Evolutionary conservation across 1,140 invertebrate species (phyloP).

Genomic region (Plectrocnemia conspersa): DNA sequence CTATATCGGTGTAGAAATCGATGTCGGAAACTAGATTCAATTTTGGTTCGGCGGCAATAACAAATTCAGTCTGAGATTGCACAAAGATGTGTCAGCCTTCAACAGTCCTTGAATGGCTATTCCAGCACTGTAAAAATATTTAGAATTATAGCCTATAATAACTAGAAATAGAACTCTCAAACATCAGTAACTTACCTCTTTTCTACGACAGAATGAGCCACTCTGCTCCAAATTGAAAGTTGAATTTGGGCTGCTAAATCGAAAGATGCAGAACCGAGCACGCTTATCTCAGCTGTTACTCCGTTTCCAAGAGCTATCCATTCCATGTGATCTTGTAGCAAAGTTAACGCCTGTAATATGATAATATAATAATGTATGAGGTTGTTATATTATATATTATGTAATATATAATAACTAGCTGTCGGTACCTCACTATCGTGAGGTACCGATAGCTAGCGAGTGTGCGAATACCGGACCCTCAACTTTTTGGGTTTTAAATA

Average conservation of each 20-base stretch:
- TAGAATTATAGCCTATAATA: no score
- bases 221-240: conserved; percentile 83
- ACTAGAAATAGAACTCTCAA: no score
- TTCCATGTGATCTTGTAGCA: conserved; percentile 71
- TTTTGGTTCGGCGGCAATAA: conserved; percentile 64
- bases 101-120: conserved; percentile 63
- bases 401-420: no score
- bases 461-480: no score
- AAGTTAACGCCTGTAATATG: conserved; percentile 57
- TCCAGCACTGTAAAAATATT: conserved; percentile 58
- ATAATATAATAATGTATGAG: conserved; percentile 17
- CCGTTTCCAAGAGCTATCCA: conserved; percentile 69
- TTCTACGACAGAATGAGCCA: conserved; percentile 76
- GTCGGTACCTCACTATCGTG: no score
- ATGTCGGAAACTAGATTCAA: conserved; percentile 72
- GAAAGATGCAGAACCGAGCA: conserved; percentile 71
- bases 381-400: no score
- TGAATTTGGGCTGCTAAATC: conserved; percentile 81
- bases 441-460: no score
- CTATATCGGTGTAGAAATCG: conserved; percentile 72
- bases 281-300: conserved; percentile 62
- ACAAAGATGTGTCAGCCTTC: conserved; percentile 66
- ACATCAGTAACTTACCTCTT: conserved; percentile 53
- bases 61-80: conserved; percentile 64
- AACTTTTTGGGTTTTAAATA: no score